Evolutionary conservation across 2,797 vertebrate genomes (phyloP), one percentile per base, ranked within the genome.

Genomic region (Eidolon dupreanum): DNA sequence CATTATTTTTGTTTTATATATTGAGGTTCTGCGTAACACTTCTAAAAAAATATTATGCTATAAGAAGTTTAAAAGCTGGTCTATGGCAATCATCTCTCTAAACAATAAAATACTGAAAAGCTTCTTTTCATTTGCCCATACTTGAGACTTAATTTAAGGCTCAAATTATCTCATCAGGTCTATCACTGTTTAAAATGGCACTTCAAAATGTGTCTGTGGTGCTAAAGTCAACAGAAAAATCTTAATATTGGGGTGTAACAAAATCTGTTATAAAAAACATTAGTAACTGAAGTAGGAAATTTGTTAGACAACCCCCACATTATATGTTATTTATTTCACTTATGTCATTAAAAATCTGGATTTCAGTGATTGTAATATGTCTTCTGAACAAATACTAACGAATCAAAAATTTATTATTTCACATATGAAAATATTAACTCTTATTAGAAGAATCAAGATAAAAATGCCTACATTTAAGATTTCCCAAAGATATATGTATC

Each of bases 171-270:
- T 85, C 66, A 70, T 28, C 46, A 85, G 22, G 71, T 49, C 28
- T 84, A 28, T 8, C 19, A 43, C 0, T 55, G 5, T 68, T 79
- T 92, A 95, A 46, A 57, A 78, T 9, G 6, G 15, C 17, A 63
- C 89, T 89, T 51, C 49, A 84, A 79, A 59, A 92, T 57, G 24
- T 49, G 16, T 71, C 74, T 59, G 17, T 57, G 43, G 70, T 65
- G 31, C 77, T 88, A 4, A 91, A 83, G 15, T 90, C 65, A 81
- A 82, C 20, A 94, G 24, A 70, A 88, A 90, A 92, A 71, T 63
- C 13, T 85, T 70, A 61, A 26, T 36, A 78, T 2, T 77, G 36
- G 74, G 20, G 89, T 73, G 3, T 66, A 77, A 88, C 46, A 91
- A 33, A 79, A 91, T 59, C 28, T 71, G 11, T 61, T 61, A 46